These are phyloP conservation scores for Anas platyrhynchos DNA, from an alignment of 2,113 vertebrate species.

Conservation along the genomic window DNA sequence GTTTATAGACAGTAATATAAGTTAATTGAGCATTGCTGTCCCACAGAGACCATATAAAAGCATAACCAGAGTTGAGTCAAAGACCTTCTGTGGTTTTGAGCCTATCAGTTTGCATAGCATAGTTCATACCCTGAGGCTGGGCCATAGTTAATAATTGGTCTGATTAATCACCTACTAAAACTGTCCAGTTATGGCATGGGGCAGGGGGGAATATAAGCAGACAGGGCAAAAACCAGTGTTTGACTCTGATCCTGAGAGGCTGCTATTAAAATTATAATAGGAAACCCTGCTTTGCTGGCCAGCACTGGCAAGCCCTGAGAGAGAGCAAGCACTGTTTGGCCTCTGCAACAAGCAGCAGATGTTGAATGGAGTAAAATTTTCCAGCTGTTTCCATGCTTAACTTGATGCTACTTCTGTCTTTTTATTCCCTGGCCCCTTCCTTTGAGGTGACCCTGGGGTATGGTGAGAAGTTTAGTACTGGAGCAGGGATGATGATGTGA, in stretches of 20 bases:
- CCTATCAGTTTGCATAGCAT: background rate
- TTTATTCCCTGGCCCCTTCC: rapidly evolving
- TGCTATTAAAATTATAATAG: background rate
- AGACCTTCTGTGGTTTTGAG: background rate
- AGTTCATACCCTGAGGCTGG: background rate
- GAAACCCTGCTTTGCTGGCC: rapidly evolving
- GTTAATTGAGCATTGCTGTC: slow-evolving; percentile 11
- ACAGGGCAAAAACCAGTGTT: background rate
- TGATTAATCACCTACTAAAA: slow-evolving; percentile 9
- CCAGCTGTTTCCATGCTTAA: background rate
- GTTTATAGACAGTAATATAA: slow-evolving; percentile 8
- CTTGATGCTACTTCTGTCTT: background rate
- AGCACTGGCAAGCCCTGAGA: background rate
- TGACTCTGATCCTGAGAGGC: background rate
- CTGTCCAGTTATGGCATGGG: background rate
- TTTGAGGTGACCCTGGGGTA: background rate
- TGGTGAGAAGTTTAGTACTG: background rate
- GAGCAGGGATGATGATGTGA: background rate
- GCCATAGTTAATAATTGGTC: background rate
- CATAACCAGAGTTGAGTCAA: background rate
- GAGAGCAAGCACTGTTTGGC: rapidly evolving
- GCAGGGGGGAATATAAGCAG: background rate
- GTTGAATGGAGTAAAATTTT: background rate
- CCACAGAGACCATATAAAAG: background rate
- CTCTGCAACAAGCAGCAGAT: background rate